These are phyloP conservation scores for Cotesia vestalis DNA, from an alignment of 1,140 invertebrate genomes.

Conservation along the genomic window DNA sequence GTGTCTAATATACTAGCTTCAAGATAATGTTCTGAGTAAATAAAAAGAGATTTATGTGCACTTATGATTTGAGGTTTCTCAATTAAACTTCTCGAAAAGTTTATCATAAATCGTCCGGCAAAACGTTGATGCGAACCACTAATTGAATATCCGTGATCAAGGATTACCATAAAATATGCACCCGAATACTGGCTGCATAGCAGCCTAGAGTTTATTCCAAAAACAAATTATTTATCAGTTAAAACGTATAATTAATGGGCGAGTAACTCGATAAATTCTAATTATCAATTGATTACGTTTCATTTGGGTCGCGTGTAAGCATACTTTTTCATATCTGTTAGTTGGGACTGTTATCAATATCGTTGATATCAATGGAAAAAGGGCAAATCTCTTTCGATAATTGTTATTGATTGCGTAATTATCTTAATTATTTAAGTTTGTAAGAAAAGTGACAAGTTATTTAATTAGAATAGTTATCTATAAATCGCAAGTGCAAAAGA, in stretches of 20 bases:
- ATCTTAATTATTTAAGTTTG: too few species aligned
- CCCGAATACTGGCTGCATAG: too few species aligned
- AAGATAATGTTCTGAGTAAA: too few species aligned
- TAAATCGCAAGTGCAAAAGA: neutral
- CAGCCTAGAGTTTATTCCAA: neutral
- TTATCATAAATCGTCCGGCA: neutral
- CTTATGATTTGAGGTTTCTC: too few species aligned
- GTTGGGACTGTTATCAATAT: neutral
- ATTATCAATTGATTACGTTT: neutral
- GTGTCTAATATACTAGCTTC: too few species aligned
- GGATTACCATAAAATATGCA: neutral
- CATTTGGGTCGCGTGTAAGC: neutral
- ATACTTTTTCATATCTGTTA: neutral
- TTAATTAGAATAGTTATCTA: slow-evolving; percentile 11
- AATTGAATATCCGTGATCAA: slow-evolving; percentile 1
- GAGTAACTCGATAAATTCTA: neutral
- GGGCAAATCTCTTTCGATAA: too few species aligned
- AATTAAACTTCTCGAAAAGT: neutral
- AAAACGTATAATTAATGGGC: neutral
- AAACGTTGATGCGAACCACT: slow-evolving; percentile 17
- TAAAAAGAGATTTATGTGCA: too few species aligned
- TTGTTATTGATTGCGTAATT: too few species aligned
- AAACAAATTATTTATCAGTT: neutral
- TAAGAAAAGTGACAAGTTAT: slow-evolving; percentile 12
- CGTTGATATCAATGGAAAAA: too few species aligned